Evolutionary conservation across 1,140 invertebrate species (phyloP).

Genomic region (Drosophila truncata): DNA sequence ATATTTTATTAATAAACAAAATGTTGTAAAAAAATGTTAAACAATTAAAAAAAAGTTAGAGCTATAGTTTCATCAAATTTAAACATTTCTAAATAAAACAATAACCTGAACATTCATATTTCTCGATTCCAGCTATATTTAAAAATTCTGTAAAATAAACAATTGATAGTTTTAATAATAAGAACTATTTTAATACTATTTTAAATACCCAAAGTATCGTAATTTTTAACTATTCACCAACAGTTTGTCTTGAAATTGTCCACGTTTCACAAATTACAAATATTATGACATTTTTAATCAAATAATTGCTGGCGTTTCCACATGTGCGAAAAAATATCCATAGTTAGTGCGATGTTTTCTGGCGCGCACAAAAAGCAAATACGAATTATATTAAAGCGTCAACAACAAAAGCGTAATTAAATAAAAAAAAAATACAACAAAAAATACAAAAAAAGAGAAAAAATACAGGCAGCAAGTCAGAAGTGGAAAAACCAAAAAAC

Average conservation of each 20-base stretch:
- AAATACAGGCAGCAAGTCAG: conserved; percentile 36
- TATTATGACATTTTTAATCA: conserved; percentile 54
- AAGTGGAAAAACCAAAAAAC: conserved; percentile 37
- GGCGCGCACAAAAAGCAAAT: conserved; percentile 40
- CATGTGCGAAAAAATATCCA: conserved; percentile 53
- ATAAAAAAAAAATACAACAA: conserved; percentile 54
- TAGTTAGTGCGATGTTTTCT: conserved; percentile 17
- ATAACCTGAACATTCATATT: too few species aligned
- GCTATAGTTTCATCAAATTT: too few species aligned
- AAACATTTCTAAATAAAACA: too few species aligned
- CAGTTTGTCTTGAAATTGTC: conserved; percentile 13
- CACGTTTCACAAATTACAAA: conserved; percentile 36
- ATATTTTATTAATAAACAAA: too few species aligned
- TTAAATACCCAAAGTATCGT: neutral
- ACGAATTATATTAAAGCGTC: conserved; percentile 54
- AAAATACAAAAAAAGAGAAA: neutral
- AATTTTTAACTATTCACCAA: neutral
- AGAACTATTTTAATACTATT: neutral
- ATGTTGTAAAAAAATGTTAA: too few species aligned
- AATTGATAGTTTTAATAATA: neutral
- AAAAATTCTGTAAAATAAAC: neutral
- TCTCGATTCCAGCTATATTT: too few species aligned
- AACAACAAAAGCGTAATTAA: conserved; percentile 73
- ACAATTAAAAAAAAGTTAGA: too few species aligned
- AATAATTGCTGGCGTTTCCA: conserved; percentile 62